Base-by-base conservation (phyloP, 2,797 vertebrate genomes). In the Ispidina lecontei region DNA sequence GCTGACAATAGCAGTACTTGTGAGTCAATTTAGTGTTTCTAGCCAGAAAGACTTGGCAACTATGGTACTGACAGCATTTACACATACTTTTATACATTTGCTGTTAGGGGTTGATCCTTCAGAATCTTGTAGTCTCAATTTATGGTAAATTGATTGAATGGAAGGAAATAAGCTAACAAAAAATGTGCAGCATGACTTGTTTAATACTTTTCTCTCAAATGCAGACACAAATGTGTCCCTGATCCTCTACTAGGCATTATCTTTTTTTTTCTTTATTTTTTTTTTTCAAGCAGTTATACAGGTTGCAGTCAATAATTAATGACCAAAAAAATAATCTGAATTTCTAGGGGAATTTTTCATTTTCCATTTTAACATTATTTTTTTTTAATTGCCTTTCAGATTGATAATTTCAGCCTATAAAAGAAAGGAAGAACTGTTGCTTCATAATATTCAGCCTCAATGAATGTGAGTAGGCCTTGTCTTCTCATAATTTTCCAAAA, bases 31-130 rank as follows among this genome's bases (percentile, higher is more conserved):
- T 91, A 91, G 84, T 84, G 67, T 87, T 87, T 92, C 90, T 91
- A 96, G 96, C 94, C 97, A 95, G 95, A 95, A 91, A 93, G 68
- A 41, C 93, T 97, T 97, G 96, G 96, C 97, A 96, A 84, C 69
- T 60, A 22, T 71, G 82, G 84, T 84, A 79, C 69, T 89, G 89
- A 85, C 60, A 89, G 92, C 94, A 93, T 95, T 96, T 97, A 93
- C 84, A 96, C 94, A 96, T 84, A 84, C 91, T 95, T 96, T 91
- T 94, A 69, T 59, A 70, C 67, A 64, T 90, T 95, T 87, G 86
- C 75, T 95, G 76, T 91, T 92, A 73, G 78, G 65, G 73, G 12
- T 10, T 87, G 79, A 81, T 94, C 82, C 82, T 80, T 63, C 35
- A 84, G 76, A 69, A 89, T 83, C 76, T 82, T 49, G 16, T 49